Evolutionary conservation across 2,797 vertebrate species (phyloP).

Genomic region (Otolemur crassicaudatus): DNA sequence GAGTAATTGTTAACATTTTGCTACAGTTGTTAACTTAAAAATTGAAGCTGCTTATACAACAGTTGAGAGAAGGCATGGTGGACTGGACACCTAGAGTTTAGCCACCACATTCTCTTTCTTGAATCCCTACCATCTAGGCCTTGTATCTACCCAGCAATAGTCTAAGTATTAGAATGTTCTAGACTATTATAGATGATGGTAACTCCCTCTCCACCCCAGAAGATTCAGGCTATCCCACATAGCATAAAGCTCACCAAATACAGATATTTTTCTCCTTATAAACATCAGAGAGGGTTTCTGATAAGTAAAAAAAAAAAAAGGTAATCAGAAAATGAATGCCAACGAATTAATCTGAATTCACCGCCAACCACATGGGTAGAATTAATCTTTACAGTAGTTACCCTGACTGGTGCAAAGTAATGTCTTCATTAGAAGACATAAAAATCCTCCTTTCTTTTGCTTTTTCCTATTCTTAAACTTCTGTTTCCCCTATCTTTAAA

Average conservation of each 20-base stretch:
- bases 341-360: neutral
- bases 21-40: neutral
- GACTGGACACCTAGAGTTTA: neutral
- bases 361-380: neutral
- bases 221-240: neutral
- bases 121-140: neutral
- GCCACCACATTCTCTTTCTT: neutral
- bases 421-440: neutral
- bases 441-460: neutral
- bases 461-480: neutral
- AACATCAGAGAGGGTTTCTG: neutral
- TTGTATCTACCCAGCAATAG: fast-evolving
- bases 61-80: neutral
- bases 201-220: neutral
- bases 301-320: constrained; percentile 34
- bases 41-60: neutral
- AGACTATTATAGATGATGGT: neutral
- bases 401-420: neutral
- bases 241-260: constrained; percentile 11
- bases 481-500: neutral
- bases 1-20: neutral
- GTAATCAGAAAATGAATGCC: constrained; percentile 39
- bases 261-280: neutral
- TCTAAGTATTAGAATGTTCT: neutral
- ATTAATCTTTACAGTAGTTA: neutral